A percentile compares a stretch with the other conserved stretches of the same genome.
Conservation (phyloP, 2,797 vertebrate species). For the Neosilurus hyrtlii region DNA sequence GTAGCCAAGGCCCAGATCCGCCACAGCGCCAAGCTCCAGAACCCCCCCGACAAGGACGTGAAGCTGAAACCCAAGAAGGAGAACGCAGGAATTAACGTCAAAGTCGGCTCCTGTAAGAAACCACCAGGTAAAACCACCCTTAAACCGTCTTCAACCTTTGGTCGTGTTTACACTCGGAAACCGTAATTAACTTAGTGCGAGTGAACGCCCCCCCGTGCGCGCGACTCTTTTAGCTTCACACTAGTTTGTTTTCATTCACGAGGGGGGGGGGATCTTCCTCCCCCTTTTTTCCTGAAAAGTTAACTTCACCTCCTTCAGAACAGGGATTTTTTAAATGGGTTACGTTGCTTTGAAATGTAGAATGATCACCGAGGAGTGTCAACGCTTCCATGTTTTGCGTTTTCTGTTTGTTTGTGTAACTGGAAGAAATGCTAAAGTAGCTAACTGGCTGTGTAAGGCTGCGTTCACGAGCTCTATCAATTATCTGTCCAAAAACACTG, state of each 20-base stretch:
- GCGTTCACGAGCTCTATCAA: neutral
- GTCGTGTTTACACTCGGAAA: neutral
- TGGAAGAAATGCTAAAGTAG: neutral
- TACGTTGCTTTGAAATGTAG: neutral
- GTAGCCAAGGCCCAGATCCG: slow-evolving; percentile 75
- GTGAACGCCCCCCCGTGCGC: slow-evolving; percentile 7
- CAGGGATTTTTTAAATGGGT: neutral
- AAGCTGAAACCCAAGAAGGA: slow-evolving; percentile 74
- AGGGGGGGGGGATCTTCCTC: too few species aligned
- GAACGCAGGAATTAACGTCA: slow-evolving; percentile 72
- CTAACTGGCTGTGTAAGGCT: neutral
- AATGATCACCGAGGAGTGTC: neutral
- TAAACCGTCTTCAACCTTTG: neutral
- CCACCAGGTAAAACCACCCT: neutral
- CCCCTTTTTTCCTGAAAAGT: too few species aligned
- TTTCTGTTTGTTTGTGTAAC: neutral
- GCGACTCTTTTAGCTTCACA: neutral
- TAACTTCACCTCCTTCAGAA: too few species aligned
- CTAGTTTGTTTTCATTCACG: neutral
- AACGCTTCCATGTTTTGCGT: neutral
- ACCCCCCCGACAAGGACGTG: slow-evolving; percentile 62
- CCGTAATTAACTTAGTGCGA: too few species aligned
- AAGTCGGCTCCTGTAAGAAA: slow-evolving; percentile 45
- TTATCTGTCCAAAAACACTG: neutral
- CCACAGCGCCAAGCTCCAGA: slow-evolving; percentile 61